A percentile compares a stretch with the other conserved stretches of the same genome.
These are phyloP conservation scores for Calidris pugnax DNA, from an alignment of 2,113 vertebrate species.

Conservation along the genomic window DNA sequence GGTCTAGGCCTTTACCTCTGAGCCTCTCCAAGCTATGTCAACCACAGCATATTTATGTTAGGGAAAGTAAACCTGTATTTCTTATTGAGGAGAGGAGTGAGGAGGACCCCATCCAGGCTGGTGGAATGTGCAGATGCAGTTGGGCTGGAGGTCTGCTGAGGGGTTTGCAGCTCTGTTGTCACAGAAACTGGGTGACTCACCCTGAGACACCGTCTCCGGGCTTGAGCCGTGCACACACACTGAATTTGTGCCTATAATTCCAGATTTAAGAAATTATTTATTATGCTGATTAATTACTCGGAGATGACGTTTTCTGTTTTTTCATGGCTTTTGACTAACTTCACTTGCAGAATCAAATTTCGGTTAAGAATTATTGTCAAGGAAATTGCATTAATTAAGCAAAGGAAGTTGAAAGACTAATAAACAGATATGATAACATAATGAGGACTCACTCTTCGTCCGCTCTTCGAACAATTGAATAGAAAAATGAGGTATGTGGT, in stretches of 20 bases:
- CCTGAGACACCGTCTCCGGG: neutral
- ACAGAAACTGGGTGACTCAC: neutral
- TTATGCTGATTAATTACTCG: neutral
- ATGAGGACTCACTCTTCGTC: neutral
- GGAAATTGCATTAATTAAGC: neutral
- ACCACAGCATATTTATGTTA: no score
- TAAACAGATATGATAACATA: neutral
- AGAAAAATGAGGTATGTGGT: neutral
- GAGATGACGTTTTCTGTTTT: neutral
- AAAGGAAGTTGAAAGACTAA: conserved; percentile 1
- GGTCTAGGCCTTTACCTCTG: neutral
- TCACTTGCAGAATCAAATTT: neutral
- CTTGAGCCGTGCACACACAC: neutral
- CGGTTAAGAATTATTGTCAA: neutral
- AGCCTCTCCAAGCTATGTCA: neutral
- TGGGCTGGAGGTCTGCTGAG: neutral
- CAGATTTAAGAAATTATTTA: neutral
- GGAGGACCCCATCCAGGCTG: neutral
- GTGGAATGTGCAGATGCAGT: neutral
- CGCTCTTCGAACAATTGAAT: neutral
- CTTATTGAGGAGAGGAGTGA: fast-evolving
- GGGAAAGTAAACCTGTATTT: neutral
- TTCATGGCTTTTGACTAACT: neutral
- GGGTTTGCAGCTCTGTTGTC: neutral
- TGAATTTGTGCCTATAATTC: neutral